Evolutionary conservation across 1,140 invertebrate species (phyloP), one percentile per base, ranked within the genome.

Genomic region (Aphaenogaster ashmeadi): DNA sequence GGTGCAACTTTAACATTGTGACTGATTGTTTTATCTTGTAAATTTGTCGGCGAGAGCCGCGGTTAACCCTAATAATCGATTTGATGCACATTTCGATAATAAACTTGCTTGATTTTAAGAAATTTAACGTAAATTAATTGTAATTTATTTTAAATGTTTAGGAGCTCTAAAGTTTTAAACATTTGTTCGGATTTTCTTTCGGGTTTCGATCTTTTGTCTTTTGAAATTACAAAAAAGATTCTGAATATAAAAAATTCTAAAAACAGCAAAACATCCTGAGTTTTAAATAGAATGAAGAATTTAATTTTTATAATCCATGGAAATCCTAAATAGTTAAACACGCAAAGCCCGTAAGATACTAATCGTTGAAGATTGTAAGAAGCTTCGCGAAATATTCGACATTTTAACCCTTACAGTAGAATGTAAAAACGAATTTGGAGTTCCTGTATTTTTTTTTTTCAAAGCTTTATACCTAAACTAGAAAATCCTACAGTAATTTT

Each of bases 21-120:
- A 15, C 41, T 47, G 56, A 41, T 77, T 77, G 47, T 11, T n/a
- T 62, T 21, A 71, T 38, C 56, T 58, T 36, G 41, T 50, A 44
- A 44, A 47, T 60, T 58, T 47, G 41, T 72, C 18, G 27, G 15
- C 38, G 4, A 56, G 18, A 9, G 6, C 3, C 11, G 15, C n/a
- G n/a, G 8, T 21, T 44, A 67, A 54, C 6, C 7, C 18, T 50
- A 33, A 80, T 15, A 13, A 18, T 60, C n/a, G 13, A 56, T 21
- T 54, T 13, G 15, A 36, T n/a, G 18, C 13, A 18, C 8, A 8
- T 67, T 67, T 80, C 2, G 33, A 66, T 27, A 60, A 60, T 21
- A 54, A 60, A 56, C 18, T 60, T 33, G 38, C 8, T 78, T 44
- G 3, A 4, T 44, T 60, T 77, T 15, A 7, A 78, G 13, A 27